Conservation (phyloP, 2,888 invertebrate genomes). For the Drosophila heteroneura region DNA sequence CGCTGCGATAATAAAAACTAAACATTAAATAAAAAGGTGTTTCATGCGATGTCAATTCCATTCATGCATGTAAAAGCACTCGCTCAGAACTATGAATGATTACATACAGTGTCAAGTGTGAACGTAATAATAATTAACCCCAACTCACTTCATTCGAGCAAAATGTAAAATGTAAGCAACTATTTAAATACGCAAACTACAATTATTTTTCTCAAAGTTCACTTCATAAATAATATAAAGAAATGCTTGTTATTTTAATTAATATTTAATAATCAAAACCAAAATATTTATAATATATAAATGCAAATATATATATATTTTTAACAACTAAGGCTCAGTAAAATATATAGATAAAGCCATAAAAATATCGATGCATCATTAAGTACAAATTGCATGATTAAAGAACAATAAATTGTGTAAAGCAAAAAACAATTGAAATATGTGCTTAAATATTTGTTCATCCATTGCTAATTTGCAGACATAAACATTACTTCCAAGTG, state of each 20-base stretch:
- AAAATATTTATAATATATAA: not conserved
- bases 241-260: not conserved
- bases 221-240: not conserved
- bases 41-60: conserved; percentile 45
- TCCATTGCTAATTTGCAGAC: conserved; percentile 1
- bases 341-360: not conserved
- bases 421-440: not conserved
- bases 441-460: conserved; percentile 2
- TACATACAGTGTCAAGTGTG: conserved; percentile 16
- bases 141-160: not conserved
- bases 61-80: conserved; percentile 49
- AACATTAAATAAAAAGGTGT: conserved; percentile 80
- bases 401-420: conserved; percentile 3
- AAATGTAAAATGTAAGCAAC: not conserved
- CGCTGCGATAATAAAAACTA: conserved; percentile 71
- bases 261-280: not conserved
- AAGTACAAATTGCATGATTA: not conserved
- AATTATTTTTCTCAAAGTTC: not conserved
- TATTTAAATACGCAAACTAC: not conserved
- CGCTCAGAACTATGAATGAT: conserved; percentile 30
- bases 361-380: conserved; percentile 2
- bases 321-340: not conserved
- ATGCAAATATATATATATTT: too few relatives aligned
- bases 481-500: not conserved
- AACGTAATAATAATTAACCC: not conserved